Conservation (phyloP, 2,113 vertebrate species). For the Pelodiscus sinensis region DNA sequence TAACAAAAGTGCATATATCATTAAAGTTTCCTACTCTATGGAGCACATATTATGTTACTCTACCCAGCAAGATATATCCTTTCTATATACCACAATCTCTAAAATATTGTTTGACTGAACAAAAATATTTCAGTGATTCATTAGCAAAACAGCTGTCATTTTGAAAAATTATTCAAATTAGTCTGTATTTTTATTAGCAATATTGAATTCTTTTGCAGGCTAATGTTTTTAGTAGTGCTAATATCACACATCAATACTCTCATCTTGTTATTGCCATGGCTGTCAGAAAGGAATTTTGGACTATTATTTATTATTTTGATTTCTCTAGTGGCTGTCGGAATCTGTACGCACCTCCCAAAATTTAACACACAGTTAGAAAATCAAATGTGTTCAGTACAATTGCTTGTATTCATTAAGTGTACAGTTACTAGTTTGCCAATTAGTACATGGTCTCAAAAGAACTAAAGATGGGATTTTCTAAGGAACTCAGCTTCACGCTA, state of each 20-base stretch:
- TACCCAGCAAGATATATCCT: slow-evolving; percentile 84
- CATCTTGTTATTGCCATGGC: background rate
- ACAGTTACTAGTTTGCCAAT: slow-evolving; percentile 17
- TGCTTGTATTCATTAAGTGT: slow-evolving; percentile 12
- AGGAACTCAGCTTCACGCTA: background rate
- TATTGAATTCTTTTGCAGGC: slow-evolving; percentile 19
- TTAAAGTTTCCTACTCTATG: slow-evolving; percentile 80
- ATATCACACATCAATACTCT: background rate
- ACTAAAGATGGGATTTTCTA: slow-evolving; percentile 21
- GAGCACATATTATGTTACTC: slow-evolving; percentile 77
- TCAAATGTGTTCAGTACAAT: background rate
- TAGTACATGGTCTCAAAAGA: background rate
- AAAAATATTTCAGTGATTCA: slow-evolving; percentile 80
- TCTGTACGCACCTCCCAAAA: slow-evolving; percentile 3
- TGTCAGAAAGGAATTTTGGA: background rate
- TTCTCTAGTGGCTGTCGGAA: background rate
- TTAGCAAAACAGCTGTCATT: slow-evolving; percentile 74
- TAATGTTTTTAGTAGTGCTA: background rate
- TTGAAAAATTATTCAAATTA: slow-evolving; percentile 76
- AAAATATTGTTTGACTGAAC: slow-evolving; percentile 80
- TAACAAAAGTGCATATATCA: slow-evolving; percentile 86
- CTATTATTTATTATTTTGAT: slow-evolving; percentile 8
- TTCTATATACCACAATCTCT: slow-evolving; percentile 79
- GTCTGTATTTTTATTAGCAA: slow-evolving; percentile 60
- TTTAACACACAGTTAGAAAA: slow-evolving; percentile 21